Base-by-base conservation (phyloP, 2,113 vertebrate species). In the Penelope pileata region DNA sequence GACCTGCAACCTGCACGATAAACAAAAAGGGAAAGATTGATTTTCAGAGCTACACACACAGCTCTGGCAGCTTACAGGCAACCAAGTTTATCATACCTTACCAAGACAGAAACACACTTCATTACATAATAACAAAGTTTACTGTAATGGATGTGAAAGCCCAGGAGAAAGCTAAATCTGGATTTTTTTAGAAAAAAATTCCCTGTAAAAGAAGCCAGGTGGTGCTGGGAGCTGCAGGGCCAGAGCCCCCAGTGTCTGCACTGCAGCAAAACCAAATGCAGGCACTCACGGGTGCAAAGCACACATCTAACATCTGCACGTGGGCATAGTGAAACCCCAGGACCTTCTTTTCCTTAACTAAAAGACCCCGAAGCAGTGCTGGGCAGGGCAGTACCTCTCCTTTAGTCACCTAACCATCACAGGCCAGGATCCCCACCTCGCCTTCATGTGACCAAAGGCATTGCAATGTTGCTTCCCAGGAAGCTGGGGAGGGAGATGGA, bases 231-330 rank as follows among this genome's bases (percentile, higher is more conserved):
- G 36, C 62, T 48, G 63, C 7, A 42, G 73, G 67, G 72, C 10
- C 63, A 76, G 48, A 80, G 63, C 79, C 51, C 6, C 16, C 74
- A 73, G 68, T 12, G 43, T 32, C 47, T 70, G 73, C 54, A 69
- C 36, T 63, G 56, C 6, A 38, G 43, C 47, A 84, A 16, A 89
- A 34, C 54, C 27, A 12, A 29, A 32, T 7, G 40, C 11, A 36
- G 74, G 27, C 0, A 0, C 4, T 70, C 19, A 29, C 11, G 32
- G 73, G 40, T 10, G n/a, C 36, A 66, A 64, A 38, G 36, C 3
- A n/a, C 51, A 11, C 63, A 17, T 12, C 8, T 24, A 21, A 16
- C 8, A n/a, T 34, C 47, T 23, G 23, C 16, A 23, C 24, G 15
- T 40, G 47, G 66, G 42, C 42, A 9, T 19, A 15, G 51, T 32